Evolutionary conservation across 2,888 invertebrate species (phyloP), one percentile per base, ranked within the genome.

Genomic region (Acleris emargana): DNA sequence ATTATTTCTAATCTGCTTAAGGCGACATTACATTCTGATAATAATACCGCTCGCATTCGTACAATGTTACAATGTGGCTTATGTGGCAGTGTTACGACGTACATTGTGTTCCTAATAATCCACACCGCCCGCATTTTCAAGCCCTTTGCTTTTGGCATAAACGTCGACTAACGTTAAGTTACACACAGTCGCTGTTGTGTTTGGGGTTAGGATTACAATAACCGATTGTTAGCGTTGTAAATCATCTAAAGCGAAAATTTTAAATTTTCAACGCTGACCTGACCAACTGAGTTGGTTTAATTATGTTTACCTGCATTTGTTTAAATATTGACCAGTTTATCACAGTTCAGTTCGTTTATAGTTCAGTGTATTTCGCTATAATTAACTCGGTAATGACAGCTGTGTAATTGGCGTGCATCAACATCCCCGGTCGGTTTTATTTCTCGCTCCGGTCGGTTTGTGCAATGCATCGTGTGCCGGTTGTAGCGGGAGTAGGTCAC

Each of bases 401-500:
- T 17, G 32, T 69, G 73, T 76, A 78, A 80, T 80, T 78, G 77
- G 53, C 60, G 47, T 64, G 54, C 63, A 67, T 68, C 63, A 70
- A 61, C 68, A 61, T 63, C 61, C 25, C 68, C 67, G 66, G 64
- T 64, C 59, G 50, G 71, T 80, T 76, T 79, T 78, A 79, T 82
- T 83, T 80, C 72, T 71, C 78, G 73, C 72, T 72, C 77, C 76
- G 79, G 82, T 80, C 81, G 82, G 79, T 86, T 84, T 80, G 82
- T 84, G 82, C 83, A 60, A 55, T 51, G 55, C 61, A 84, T 80
- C 79, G 80, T 84, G 83, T 86, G 84, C 86, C 85, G 83, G 79
- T 75, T 78, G 77, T 73, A 72, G 81, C 82, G 80, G 78, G 82
- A 89, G 83, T 91, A 76, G 91, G 91, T 91, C 91, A 91, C 78